These are phyloP conservation scores for Neofelis nebulosa DNA, from an alignment of 2,113 vertebrate genomes.

Conservation along the genomic window DNA sequence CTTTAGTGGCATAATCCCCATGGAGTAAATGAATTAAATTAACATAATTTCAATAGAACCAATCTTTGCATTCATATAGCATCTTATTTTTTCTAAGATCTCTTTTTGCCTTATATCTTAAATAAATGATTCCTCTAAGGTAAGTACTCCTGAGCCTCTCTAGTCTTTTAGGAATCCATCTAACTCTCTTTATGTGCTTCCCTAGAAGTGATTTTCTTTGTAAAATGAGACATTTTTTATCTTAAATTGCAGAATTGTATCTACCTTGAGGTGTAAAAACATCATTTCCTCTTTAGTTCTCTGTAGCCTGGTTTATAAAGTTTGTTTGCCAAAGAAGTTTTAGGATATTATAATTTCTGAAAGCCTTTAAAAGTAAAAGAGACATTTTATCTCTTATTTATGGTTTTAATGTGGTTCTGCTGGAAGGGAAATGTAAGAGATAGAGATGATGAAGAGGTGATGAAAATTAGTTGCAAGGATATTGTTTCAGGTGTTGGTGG, in stretches of 20 bases:
- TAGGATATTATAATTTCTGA: not conserved
- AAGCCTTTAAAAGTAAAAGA: not conserved
- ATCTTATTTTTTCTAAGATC: not conserved
- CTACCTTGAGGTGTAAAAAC: not conserved
- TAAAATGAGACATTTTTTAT: not conserved
- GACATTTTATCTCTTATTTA: not conserved
- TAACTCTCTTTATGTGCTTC: not conserved
- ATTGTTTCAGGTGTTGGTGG: not conserved
- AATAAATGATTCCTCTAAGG: not conserved
- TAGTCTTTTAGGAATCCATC: not conserved
- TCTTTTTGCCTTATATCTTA: not conserved
- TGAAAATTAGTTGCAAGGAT: not conserved
- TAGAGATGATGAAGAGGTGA: not conserved
- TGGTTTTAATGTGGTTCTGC: not conserved
- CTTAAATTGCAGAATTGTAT: not conserved
- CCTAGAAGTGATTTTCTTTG: slow-evolving; percentile 6
- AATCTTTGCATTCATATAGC: not conserved
- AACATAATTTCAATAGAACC: slow-evolving; percentile 14
- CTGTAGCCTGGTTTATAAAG: not conserved
- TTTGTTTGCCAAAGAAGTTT: not conserved
- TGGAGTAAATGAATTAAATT: not conserved
- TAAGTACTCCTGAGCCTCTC: not conserved
- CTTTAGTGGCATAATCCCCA: not conserved
- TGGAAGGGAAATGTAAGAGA: not conserved
- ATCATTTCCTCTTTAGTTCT: slow-evolving; percentile 12